Percentiles rank a stretch among this genome's conserved stretches.
These are phyloP conservation scores for Chiridota heheva DNA, from an alignment of 35 echinoderm and acorn worm genomes.

Conservation along the genomic window DNA sequence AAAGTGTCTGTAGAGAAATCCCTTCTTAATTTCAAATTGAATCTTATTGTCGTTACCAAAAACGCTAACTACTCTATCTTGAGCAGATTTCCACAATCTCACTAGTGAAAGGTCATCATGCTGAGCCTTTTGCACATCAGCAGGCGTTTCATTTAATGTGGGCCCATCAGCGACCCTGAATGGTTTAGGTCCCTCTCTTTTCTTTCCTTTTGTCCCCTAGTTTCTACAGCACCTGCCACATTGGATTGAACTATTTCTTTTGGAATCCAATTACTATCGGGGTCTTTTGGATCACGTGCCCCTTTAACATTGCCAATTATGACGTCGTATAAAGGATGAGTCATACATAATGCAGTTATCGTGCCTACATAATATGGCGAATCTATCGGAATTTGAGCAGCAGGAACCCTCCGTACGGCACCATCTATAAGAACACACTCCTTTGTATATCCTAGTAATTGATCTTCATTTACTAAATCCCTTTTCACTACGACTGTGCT, in stretches of 20 bases:
- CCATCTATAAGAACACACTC: conserved; percentile 72
- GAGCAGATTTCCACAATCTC: too few species aligned
- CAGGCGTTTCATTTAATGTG: too few species aligned
- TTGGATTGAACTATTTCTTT: too few species aligned
- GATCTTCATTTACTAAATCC: conserved; percentile 35
- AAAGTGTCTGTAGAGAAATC: conserved; percentile 37
- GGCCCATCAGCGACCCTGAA: too few species aligned
- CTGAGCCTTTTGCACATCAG: too few species aligned
- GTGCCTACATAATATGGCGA: conserved; percentile 60
- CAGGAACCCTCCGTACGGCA: conserved; percentile 39
- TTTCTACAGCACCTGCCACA: conserved; percentile 1
- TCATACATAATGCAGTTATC: conserved; percentile 64
- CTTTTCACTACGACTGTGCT: conserved; percentile 48
- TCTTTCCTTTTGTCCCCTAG: not conserved
- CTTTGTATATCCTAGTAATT: conserved; percentile 29
- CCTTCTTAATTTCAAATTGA: conserved; percentile 17
- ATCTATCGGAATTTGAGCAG: conserved; percentile 55
- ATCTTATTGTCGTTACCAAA: not conserved
- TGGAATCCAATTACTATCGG: not conserved
- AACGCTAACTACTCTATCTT: too few species aligned
- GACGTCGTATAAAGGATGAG: conserved; percentile 67
- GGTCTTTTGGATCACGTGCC: not conserved
- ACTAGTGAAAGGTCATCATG: too few species aligned
- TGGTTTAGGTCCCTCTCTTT: not conserved
- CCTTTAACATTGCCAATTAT: conserved; percentile 59